A percentile compares a stretch with the other conserved stretches of the same genome.
Evolutionary conservation across 2,113 vertebrate species (phyloP).

Genomic region (Opisthocomus hoazin): DNA sequence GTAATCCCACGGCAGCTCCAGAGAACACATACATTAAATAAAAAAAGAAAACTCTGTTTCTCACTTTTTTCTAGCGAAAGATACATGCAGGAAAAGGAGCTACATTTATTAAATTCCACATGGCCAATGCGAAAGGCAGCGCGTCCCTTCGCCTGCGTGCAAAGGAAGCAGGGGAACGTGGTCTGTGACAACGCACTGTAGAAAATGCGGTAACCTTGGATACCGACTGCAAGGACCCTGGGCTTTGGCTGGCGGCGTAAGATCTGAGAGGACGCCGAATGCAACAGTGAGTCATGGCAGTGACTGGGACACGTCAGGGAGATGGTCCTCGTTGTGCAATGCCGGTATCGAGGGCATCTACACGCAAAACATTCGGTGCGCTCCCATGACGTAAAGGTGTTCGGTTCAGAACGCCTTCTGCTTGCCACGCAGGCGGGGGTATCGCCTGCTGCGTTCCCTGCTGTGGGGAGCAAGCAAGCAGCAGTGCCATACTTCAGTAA

Average conservation of each 20-base stretch:
- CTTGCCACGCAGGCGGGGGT: not conserved
- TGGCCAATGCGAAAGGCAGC: not conserved
- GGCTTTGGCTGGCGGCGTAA: constrained; percentile 23
- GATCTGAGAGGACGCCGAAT: not conserved
- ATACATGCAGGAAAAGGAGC: constrained; percentile 1
- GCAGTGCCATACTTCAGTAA: not conserved
- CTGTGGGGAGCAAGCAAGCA: not conserved
- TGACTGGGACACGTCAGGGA: not conserved
- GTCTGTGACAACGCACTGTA: not conserved
- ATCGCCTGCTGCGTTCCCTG: not conserved
- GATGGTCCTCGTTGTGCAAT: not conserved
- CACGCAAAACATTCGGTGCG: not conserved
- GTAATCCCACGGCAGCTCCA: not conserved
- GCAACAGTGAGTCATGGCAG: constrained; percentile 9
- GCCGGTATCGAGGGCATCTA: not conserved
- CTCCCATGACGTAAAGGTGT: not conserved
- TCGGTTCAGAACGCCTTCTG: not conserved
- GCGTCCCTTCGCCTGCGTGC: not conserved
- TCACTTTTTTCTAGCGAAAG: not conserved
- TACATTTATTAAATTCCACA: not conserved
- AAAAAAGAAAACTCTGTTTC: fast-evolving
- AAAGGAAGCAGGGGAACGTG: not conserved
- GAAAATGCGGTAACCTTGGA: constrained; percentile 75
- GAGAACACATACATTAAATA: not conserved
- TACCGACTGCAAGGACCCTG: constrained; percentile 71